A percentile compares a stretch with the other conserved stretches of the same genome.
Evolutionary conservation across 2,888 invertebrate genomes (phyloP).

Genomic region (Oscheius sp.): DNA sequence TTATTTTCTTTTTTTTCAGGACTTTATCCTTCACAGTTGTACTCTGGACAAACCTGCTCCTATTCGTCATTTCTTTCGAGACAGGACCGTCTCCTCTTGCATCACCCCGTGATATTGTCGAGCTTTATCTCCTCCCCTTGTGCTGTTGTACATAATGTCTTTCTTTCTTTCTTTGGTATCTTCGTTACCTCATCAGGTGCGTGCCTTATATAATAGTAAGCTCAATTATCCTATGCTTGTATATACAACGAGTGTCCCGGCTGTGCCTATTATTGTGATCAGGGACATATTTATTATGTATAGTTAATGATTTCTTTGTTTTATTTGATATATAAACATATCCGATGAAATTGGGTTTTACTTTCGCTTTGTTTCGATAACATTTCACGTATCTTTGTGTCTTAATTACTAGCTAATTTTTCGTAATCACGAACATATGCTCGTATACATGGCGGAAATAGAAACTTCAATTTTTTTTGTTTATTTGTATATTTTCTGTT

Average conservation of each 20-base stretch:
- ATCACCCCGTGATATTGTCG: slow-evolving; percentile 9
- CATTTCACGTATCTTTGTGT: no score
- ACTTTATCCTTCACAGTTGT: slow-evolving; percentile 49
- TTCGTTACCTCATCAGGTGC: slow-evolving; percentile 17
- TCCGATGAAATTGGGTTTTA: no score
- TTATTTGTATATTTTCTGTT: no score
- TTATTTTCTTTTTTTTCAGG: slow-evolving; percentile 31
- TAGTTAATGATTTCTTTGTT: no score
- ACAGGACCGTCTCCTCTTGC: slow-evolving; percentile 33
- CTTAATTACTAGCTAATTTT: no score
- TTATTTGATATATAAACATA: no score
- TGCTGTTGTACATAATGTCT: slow-evolving; percentile 14
- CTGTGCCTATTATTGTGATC: slow-evolving; percentile 10
- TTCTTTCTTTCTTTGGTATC: not conserved
- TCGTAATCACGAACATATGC: no score
- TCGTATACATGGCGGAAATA: no score
- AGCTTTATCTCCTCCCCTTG: slow-evolving; percentile 10
- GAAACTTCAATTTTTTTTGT: no score
- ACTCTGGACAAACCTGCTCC: slow-evolving; percentile 45
- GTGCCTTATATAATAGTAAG: slow-evolving; percentile 17
- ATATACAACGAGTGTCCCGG: slow-evolving; percentile 24
- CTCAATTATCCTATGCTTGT: no score
- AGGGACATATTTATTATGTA: not conserved
- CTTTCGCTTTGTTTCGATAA: no score
- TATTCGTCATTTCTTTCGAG: slow-evolving; percentile 46